A percentile compares a stretch with the other conserved stretches of the same genome.
Conservation (phyloP, 2,888 invertebrate species). For the Sipunculus nudus region DNA sequence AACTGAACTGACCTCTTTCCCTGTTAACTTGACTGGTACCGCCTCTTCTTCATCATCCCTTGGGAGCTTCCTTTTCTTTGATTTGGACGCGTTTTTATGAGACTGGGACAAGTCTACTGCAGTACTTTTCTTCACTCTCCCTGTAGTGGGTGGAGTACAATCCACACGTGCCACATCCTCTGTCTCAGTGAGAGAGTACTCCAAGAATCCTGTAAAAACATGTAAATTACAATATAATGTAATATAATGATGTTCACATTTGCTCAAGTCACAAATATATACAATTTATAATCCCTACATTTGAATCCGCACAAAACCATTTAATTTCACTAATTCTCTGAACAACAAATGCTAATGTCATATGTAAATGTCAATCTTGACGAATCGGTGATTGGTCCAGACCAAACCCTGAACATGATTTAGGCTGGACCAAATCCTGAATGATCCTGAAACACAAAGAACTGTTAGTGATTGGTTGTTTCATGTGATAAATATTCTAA, state of each 20-base stretch:
- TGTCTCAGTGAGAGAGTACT: constrained; percentile 7
- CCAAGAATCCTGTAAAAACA: constrained; percentile 1
- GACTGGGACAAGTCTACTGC: not conserved
- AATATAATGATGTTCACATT: not conserved
- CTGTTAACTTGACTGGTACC: constrained; percentile 43
- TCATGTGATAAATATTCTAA: too few species aligned
- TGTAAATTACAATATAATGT: not conserved
- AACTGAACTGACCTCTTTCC: constrained; percentile 51
- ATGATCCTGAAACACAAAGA: too few species aligned
- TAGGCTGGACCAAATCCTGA: too few species aligned
- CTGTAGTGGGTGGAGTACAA: constrained; percentile 7
- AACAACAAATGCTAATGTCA: too few species aligned
- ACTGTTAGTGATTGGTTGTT: too few species aligned
- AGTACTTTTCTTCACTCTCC: not conserved
- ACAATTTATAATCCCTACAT: too few species aligned
- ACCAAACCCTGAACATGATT: too few species aligned
- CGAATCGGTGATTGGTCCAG: too few species aligned
- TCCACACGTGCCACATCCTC: constrained; percentile 8
- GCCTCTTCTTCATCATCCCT: constrained; percentile 21
- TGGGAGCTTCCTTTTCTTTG: constrained; percentile 13
- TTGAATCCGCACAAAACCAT: too few species aligned
- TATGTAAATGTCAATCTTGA: too few species aligned
- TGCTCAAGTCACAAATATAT: too few species aligned
- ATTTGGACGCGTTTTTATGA: constrained; percentile 1
- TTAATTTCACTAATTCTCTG: too few species aligned